A percentile compares a stretch with the other conserved stretches of the same genome.
Evolutionary conservation across 2,888 invertebrate genomes (phyloP).

Genomic region (Pachycephus smyrnensis): DNA sequence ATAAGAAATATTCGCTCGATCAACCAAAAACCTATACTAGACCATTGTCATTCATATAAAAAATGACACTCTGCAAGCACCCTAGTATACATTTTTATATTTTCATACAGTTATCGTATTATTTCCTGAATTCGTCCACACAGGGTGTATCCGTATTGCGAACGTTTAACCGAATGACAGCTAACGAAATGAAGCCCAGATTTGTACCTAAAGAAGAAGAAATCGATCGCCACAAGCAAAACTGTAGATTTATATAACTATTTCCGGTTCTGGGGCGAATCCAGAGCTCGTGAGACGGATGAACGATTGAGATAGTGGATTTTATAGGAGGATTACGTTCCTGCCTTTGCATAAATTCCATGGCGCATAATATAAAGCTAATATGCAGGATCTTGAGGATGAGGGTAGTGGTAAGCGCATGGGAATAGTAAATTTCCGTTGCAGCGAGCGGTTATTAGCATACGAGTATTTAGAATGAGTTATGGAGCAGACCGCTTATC

Average conservation of each 20-base stretch:
- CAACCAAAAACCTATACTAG: not conserved
- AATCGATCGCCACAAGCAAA: not conserved
- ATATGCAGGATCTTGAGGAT: slow-evolving; percentile 9
- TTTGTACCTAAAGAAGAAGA: not conserved
- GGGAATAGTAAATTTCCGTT: slow-evolving; percentile 57
- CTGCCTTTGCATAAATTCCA: slow-evolving; percentile 50
- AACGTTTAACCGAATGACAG: not conserved
- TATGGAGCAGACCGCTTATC: slow-evolving; percentile 53
- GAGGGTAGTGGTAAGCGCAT: slow-evolving; percentile 5
- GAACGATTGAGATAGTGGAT: slow-evolving; percentile 42
- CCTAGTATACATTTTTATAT: not conserved
- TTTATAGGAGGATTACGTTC: slow-evolving; percentile 34
- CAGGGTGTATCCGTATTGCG: not conserved
- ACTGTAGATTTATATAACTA: not conserved
- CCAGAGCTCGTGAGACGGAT: slow-evolving; percentile 23
- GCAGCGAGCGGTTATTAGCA: slow-evolving; percentile 54
- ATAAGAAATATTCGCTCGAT: not conserved
- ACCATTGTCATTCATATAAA: not conserved
- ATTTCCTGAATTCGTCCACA: not conserved
- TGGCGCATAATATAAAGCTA: slow-evolving; percentile 26
- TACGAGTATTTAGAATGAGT: slow-evolving; percentile 63
- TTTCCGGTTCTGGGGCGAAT: not conserved
- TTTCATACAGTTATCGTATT: not conserved
- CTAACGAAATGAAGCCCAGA: not conserved
- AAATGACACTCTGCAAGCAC: not conserved